Conservation (phyloP, 2,113 vertebrate species). For the Ancistrus triradiatus region DNA sequence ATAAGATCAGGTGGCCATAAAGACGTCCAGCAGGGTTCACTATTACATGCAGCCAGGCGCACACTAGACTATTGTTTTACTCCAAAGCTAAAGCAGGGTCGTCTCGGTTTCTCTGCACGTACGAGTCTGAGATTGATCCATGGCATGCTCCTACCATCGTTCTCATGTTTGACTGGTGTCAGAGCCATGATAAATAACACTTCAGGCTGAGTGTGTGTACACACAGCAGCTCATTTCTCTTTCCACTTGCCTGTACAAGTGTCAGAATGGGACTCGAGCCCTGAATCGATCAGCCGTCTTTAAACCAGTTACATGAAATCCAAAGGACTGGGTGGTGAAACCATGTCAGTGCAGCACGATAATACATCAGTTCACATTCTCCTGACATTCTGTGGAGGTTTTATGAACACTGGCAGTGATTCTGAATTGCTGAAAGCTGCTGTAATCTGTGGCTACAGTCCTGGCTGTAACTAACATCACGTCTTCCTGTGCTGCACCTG, state of each 20-base stretch:
- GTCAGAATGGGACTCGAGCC: not conserved
- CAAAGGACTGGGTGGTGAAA: not conserved
- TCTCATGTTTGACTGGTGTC: slow-evolving; percentile 7
- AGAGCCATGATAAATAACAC: slow-evolving; percentile 19
- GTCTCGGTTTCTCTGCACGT: not conserved
- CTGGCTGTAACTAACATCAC: slow-evolving; percentile 10
- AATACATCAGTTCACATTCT: not conserved
- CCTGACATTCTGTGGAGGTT: not conserved
- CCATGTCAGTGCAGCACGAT: not conserved
- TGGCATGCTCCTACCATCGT: not conserved
- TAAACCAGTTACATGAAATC: not conserved
- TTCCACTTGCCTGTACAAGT: slow-evolving; percentile 1
- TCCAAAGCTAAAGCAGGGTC: not conserved
- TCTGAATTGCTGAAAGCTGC: slow-evolving; percentile 13
- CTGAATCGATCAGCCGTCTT: slow-evolving; percentile 13
- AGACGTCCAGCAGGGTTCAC: not conserved
- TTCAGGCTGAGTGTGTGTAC: not conserved
- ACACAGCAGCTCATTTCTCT: slow-evolving; percentile 11
- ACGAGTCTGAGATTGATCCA: not conserved
- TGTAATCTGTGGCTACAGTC: slow-evolving; percentile 28
- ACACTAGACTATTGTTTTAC: not conserved
- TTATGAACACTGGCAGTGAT: slow-evolving; percentile 17
- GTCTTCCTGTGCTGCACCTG: slow-evolving; percentile 3
- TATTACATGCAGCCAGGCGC: not conserved
- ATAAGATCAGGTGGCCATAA: slow-evolving; percentile 6